Evolutionary conservation across 2,113 vertebrate genomes (phyloP).

Genomic region (Meleagris gallopavo): DNA sequence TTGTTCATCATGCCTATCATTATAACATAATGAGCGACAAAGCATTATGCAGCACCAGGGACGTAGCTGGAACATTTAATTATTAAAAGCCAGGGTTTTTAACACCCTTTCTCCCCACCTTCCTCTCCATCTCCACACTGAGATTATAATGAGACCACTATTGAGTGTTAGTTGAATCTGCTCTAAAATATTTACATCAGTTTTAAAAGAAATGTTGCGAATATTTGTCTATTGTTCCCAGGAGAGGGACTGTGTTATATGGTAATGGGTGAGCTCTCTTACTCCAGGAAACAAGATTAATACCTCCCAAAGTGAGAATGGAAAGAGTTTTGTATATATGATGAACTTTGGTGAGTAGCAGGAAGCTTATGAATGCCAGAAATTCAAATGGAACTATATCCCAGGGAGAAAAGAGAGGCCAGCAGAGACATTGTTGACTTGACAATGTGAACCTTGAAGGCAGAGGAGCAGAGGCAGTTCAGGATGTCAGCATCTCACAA

Average conservation of each 20-base stretch:
- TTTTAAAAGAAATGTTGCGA: slow-evolving; percentile 32
- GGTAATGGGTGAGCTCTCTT: slow-evolving; percentile 8
- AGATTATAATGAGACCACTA: neutral
- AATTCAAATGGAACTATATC: slow-evolving; percentile 36
- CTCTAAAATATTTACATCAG: slow-evolving; percentile 16
- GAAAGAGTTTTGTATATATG: slow-evolving; percentile 13
- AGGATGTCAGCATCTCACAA: slow-evolving; percentile 20
- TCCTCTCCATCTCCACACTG: neutral
- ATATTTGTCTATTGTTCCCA: slow-evolving; percentile 16
- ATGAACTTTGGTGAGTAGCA: slow-evolving; percentile 15
- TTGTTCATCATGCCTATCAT: neutral
- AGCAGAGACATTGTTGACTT: slow-evolving; percentile 39
- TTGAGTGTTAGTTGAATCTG: neutral
- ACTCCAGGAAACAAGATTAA: slow-evolving; percentile 44
- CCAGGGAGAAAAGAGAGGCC: slow-evolving; percentile 4
- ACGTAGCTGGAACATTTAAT: neutral
- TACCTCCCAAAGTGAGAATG: slow-evolving; percentile 10
- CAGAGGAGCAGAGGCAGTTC: slow-evolving; percentile 17
- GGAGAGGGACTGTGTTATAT: neutral
- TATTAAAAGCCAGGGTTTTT: neutral
- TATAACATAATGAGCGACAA: slow-evolving; percentile 24
- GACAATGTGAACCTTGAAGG: slow-evolving; percentile 16
- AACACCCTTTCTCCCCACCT: neutral
- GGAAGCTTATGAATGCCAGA: slow-evolving; percentile 31
- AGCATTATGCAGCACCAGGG: neutral